These are phyloP conservation scores for Drosophila ambigua DNA, from an alignment of 1,140 invertebrate species.

Conservation along the genomic window DNA sequence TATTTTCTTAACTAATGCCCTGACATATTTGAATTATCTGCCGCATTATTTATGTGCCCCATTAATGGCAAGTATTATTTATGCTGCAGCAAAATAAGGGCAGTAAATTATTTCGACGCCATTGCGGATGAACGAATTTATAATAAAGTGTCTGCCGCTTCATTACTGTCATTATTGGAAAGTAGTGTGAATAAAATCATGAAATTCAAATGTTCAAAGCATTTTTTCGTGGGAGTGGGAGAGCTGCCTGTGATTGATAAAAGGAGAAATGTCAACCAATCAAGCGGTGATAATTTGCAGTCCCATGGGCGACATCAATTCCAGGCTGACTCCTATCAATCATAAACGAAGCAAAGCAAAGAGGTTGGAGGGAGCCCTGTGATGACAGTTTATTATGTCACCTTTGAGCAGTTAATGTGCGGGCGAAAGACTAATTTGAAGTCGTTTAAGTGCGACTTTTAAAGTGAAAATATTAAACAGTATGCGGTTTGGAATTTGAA, in stretches of 20 bases:
- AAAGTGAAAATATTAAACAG: too few relatives aligned
- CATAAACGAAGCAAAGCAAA: conserved; percentile 3
- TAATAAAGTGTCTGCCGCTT: conserved; percentile 30
- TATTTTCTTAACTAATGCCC: background rate
- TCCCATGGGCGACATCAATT: conserved; percentile 23
- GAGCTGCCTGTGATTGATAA: background rate
- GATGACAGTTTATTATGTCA: conserved; percentile 35
- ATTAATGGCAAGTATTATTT: conserved; percentile 34
- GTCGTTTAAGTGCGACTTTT: background rate
- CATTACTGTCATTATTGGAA: conserved; percentile 35
- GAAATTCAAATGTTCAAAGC: too few relatives aligned
- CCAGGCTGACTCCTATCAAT: conserved; percentile 18
- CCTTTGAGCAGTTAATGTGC: conserved; percentile 29
- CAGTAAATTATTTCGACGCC: conserved; percentile 59
- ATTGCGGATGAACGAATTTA: conserved; percentile 30
- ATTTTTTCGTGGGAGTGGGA: background rate
- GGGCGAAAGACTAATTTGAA: background rate
- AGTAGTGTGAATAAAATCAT: background rate
- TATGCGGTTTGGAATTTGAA: too few relatives aligned
- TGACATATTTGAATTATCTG: background rate
- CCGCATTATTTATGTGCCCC: conserved; percentile 30
- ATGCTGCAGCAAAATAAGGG: conserved; percentile 18
- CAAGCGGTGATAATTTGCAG: conserved; percentile 30
- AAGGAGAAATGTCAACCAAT: conserved; percentile 20
- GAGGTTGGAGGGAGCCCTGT: too few relatives aligned